phyloP scores from a whole-genome alignment of 2,113 vertebrate species.

The Engystomops pustulosus region DNA sequence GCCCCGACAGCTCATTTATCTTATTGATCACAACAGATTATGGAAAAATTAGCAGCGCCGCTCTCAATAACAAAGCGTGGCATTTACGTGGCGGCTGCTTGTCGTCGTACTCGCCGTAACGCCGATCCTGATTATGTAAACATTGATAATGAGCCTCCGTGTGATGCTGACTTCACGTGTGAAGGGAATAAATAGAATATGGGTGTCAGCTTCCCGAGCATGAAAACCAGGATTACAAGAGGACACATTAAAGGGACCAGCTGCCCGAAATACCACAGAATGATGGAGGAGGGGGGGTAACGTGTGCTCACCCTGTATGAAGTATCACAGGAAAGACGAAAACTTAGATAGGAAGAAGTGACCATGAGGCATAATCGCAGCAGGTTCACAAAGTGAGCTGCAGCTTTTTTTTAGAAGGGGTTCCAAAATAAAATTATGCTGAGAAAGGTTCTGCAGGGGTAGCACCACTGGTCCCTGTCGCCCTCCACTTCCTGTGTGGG shows the following conservation, averaged over 20 bases:
- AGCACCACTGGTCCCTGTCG: too few species aligned
- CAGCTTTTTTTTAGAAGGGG: too few species aligned
- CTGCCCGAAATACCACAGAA: neutral
- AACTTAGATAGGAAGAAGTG: too few species aligned
- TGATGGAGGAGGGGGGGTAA: too few species aligned
- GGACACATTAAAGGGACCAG: neutral
- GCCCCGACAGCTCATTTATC: slow-evolving; percentile 12
- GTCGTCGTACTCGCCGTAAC: neutral
- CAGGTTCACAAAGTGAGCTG: too few species aligned
- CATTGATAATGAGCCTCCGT: slow-evolving; percentile 15
- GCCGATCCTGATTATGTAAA: slow-evolving; percentile 31
- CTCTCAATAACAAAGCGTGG: neutral
- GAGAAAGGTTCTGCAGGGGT: too few species aligned
- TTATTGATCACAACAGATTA: slow-evolving; percentile 25
- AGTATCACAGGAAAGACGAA: too few species aligned
- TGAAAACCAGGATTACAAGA: neutral
- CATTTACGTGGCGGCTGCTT: neutral
- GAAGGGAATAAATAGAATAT: slow-evolving; percentile 37
- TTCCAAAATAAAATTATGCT: too few species aligned
- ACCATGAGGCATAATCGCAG: too few species aligned
- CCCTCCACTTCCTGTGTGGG: too few species aligned
- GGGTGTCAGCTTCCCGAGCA: neutral
- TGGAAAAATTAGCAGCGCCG: neutral
- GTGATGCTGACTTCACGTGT: slow-evolving; percentile 5
- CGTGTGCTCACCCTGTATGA: too few species aligned